Evolutionary conservation across 2,797 vertebrate species (phyloP).

Genomic region (Argentina silus): DNA sequence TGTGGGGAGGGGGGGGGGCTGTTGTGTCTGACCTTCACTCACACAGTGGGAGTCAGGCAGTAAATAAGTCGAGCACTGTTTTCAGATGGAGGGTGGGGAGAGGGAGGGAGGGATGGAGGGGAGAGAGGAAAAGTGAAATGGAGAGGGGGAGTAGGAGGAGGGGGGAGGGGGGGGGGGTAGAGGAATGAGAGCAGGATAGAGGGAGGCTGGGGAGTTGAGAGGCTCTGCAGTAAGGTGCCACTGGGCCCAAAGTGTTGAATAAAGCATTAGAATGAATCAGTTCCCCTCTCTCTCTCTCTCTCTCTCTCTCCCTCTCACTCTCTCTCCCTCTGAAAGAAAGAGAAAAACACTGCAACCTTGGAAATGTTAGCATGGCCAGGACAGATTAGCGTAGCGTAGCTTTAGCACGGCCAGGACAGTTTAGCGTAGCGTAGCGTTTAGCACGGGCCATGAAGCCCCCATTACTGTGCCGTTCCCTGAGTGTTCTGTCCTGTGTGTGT

Average conservation of each 20-base stretch:
- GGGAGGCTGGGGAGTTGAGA: background rate
- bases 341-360: too few relatives aligned
- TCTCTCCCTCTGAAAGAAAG: background rate
- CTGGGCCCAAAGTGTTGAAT: slow-evolving; percentile 26
- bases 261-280: slow-evolving; percentile 36
- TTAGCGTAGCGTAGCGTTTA: too few relatives aligned
- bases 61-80: slow-evolving; percentile 30
- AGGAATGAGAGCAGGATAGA: background rate
- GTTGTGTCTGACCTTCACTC: slow-evolving; percentile 51
- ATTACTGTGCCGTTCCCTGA: slow-evolving; percentile 25
- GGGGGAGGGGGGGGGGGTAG: background rate
- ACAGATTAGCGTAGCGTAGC: too few relatives aligned
- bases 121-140: background rate
- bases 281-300: background rate
- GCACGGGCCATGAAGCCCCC: slow-evolving; percentile 7
- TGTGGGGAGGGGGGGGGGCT: slow-evolving; percentile 1
- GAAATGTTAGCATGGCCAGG: too few relatives aligned
- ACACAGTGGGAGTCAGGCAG: slow-evolving; percentile 32
- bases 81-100: slow-evolving; percentile 21
- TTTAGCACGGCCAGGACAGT: background rate
- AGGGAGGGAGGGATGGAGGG: background rate
- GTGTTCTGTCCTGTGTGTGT: slow-evolving; percentile 16
- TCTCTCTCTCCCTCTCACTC: background rate
- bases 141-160: background rate
- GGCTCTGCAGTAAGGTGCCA: slow-evolving; percentile 16